Evolutionary conservation across 2,888 invertebrate genomes (phyloP).

Genomic region (Conomelus anceps): DNA sequence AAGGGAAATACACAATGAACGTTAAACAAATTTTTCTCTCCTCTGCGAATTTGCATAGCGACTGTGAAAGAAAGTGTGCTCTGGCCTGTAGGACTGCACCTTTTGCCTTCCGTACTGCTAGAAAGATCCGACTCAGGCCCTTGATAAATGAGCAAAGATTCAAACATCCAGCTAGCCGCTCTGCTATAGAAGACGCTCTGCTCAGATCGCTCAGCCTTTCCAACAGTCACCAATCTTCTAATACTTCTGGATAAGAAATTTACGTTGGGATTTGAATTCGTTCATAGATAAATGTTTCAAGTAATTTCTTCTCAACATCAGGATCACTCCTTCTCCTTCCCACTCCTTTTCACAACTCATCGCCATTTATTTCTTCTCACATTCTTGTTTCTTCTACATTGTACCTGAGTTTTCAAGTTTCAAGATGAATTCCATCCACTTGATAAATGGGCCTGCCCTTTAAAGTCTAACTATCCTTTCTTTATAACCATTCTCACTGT

Average conservation of each 20-base stretch:
- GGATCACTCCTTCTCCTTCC: no score
- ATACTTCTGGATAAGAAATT: background rate
- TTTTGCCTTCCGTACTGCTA: background rate
- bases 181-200: no score
- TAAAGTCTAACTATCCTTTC: background rate
- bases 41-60: slow-evolving; percentile 21
- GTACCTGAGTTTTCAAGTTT: no score
- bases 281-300: background rate
- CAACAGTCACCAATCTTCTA: background rate
- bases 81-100: background rate
- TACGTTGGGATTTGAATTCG: background rate
- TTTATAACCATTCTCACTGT: no score
- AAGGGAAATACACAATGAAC: background rate
- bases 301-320: background rate
- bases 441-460: background rate
- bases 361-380: background rate
- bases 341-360: background rate
- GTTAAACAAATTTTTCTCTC: slow-evolving; percentile 19
- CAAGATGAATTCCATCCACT: no score
- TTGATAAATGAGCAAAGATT: slow-evolving; percentile 7
- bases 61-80: background rate
- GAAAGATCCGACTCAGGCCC: background rate
- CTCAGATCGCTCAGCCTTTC: background rate
- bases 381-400: background rate
- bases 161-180: background rate